Evolutionary conservation across 1,140 invertebrate species (phyloP).

Genomic region (Colletes latitarsis): DNA sequence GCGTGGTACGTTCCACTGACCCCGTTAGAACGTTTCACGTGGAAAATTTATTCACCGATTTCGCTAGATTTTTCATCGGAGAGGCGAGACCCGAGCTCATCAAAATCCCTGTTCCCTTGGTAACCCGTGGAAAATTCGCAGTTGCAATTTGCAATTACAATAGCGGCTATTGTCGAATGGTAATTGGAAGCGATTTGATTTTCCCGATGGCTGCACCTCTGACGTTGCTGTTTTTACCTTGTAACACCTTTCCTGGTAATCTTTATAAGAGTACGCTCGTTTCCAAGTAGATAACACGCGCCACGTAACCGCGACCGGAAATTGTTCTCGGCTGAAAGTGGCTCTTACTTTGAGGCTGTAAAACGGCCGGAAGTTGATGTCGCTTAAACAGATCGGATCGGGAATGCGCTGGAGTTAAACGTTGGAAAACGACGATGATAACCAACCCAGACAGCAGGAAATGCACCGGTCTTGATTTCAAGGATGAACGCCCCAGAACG

Average conservation of each 20-base stretch:
- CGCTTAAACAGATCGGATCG: background rate
- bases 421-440: background rate
- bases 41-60: background rate
- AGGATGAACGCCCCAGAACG: background rate
- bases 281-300: background rate
- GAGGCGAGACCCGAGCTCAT: too few species aligned
- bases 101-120: too few species aligned
- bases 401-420: background rate
- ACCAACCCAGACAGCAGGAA: background rate
- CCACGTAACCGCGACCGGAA: background rate
- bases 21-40: background rate
- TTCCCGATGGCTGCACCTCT: too few species aligned
- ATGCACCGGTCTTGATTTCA: background rate
- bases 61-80: too few species aligned
- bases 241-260: too few species aligned
- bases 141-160: background rate
- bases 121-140: background rate
- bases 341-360: background rate
- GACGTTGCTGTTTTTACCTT: too few species aligned
- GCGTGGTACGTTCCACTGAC: background rate
- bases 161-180: too few species aligned
- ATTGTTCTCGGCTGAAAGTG: slow-evolving; percentile 17
- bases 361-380: slow-evolving; percentile 1
- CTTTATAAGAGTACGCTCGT: too few species aligned
- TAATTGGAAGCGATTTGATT: too few species aligned